Evolutionary conservation across 37 sponge, comb jelly and placozoan genomes (phyloP).

Genomic region (Mnemiopsis leidyi): DNA sequence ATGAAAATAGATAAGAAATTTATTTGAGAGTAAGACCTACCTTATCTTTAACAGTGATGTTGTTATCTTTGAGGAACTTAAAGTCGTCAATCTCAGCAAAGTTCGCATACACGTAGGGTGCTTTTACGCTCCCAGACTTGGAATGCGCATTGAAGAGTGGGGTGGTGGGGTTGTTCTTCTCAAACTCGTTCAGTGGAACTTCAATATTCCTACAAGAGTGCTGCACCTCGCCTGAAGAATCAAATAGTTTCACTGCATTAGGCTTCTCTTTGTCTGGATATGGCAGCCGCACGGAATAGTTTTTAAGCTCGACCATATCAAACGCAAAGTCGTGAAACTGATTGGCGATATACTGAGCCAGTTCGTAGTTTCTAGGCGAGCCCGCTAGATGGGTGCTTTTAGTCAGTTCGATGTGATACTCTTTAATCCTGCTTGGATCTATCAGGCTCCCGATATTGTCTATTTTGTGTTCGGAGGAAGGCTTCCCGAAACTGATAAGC

Average conservation of each 20-base stretch:
- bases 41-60: constrained; percentile 21
- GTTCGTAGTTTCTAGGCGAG: neutral
- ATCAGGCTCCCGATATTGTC: neutral
- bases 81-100: neutral
- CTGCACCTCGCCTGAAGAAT: neutral
- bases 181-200: constrained; percentile 19
- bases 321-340: constrained; percentile 19
- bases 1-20: too few species aligned
- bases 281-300: constrained; percentile 47
- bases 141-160: constrained; percentile 37
- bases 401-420: constrained; percentile 38
- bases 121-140: constrained; percentile 8
- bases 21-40: too few species aligned
- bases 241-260: constrained; percentile 26
- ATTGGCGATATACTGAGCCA: constrained; percentile 18
- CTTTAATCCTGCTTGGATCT: neutral
- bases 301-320: constrained; percentile 35
- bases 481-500: neutral
- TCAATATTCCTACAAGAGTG: constrained; percentile 12
- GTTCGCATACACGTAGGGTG: constrained; percentile 26
- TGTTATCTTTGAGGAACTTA: neutral
- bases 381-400: neutral
- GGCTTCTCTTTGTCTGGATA: constrained; percentile 29
- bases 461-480: neutral
- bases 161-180: neutral